Base-by-base conservation (phyloP, 2,888 invertebrate species). In the Plagodis pulveraria region DNA sequence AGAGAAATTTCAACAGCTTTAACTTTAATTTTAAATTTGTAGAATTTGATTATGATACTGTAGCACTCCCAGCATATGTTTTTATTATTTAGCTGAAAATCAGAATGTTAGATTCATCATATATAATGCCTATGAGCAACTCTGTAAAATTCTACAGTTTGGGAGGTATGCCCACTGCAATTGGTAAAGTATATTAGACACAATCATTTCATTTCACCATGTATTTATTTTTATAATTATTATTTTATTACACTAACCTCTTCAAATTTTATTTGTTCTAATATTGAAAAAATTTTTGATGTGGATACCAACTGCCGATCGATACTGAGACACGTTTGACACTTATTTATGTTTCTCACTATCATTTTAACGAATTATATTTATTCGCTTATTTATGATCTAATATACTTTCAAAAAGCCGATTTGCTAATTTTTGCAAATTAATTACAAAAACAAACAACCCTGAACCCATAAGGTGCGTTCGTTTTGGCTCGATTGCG, bases 51-150 rank as follows among this genome's bases (percentile, higher is more conserved):
- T 12, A 86, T 72, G 0, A 70, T 56, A 9, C 54, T 66, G 33
- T 63, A 60, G 41, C 86, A 86, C 57, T 86, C 86, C 84, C 85
- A 86, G 56, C 86, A 86, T 33, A 57, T 52, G 11, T 22, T 38
- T 34, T 40, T 57, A 33, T 38, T 51, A 9, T 36, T 6, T 12
- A 51, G 12, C 57, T 57, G 51, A 35, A 57, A 52, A 48, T 11
- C 5, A 42, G 12, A 12, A 12, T 6, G 6, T 11, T 6, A 42
- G 12, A 7, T 42, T 11, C 12, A 42, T 12, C 40, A 7, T 8
- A 10, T 1, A 10, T 5, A 5, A 9, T 40, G 8, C 8, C 10
- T 40, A 10, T 10, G 2, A 6, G 10, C 2, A 5, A 10, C 10
- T 10, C 10, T 40, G 9, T 40, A 10, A 10, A 6, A 40, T 10